phyloP scores from a whole-genome alignment of 2,113 vertebrate species.

The Arvicanthis niloticus region DNA sequence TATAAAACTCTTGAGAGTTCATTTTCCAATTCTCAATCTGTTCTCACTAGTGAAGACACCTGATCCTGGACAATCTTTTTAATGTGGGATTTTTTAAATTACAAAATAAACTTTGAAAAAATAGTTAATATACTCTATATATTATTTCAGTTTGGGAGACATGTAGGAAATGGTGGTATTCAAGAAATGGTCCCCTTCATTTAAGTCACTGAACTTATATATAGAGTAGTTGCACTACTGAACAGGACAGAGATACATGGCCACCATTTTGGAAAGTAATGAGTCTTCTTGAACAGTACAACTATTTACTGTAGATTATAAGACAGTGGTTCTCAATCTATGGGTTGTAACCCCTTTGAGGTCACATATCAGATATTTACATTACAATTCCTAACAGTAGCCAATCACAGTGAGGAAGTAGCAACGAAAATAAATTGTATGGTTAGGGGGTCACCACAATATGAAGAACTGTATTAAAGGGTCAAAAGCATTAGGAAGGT shows the following conservation, averaged over 20 bases:
- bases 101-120: constrained; percentile 20
- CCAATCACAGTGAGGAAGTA: not conserved
- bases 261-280: not conserved
- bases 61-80: not conserved
- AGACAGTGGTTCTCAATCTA: not conserved
- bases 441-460: not conserved
- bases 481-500: not conserved
- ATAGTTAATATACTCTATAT: too few species aligned
- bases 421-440: not conserved
- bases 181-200: not conserved
- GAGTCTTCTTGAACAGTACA: not conserved
- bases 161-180: not conserved
- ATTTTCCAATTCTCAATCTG: not conserved
- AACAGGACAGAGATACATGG: not conserved
- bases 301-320: not conserved
- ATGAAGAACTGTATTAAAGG: not conserved
- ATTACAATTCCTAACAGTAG: not conserved
- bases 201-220: not conserved
- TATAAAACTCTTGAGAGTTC: not conserved
- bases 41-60: not conserved
- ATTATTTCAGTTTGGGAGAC: not conserved
- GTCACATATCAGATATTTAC: not conserved
- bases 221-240: not conserved
- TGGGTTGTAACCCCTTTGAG: not conserved
- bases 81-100: not conserved